phyloP scores from a whole-genome alignment of 1,140 invertebrate species.

The Drosophila bocqueti region DNA sequence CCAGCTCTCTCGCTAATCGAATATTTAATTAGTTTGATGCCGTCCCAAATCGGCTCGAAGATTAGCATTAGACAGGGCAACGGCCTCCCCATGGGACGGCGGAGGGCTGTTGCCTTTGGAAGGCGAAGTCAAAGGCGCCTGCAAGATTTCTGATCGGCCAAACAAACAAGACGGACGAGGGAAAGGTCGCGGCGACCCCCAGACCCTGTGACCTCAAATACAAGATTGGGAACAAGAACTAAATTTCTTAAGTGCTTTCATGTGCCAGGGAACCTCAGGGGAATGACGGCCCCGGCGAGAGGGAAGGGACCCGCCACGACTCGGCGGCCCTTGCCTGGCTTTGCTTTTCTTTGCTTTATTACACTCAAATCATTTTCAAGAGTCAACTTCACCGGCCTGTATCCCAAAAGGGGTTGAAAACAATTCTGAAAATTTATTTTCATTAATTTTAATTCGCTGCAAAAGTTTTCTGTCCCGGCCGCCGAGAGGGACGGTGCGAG shows the following conservation, averaged over 20 bases:
- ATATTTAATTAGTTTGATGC: constrained; percentile 81
- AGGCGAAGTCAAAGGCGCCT: constrained; percentile 37
- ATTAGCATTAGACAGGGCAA: constrained; percentile 44
- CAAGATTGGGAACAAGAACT: constrained; percentile 78
- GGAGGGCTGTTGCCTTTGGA: constrained; percentile 2
- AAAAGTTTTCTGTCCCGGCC: constrained; percentile 63
- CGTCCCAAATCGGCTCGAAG: constrained; percentile 62
- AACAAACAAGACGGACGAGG: constrained; percentile 37
- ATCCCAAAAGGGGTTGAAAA: constrained; percentile 68
- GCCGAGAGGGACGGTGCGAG: neutral
- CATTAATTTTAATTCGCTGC: constrained; percentile 81
- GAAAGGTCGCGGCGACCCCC: constrained; percentile 25
- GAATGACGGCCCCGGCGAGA: constrained; percentile 31
- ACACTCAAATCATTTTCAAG: constrained; percentile 76
- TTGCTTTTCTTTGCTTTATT: constrained; percentile 67
- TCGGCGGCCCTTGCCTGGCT: constrained; percentile 37
- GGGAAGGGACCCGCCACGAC: constrained; percentile 17
- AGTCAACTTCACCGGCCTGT: constrained; percentile 53
- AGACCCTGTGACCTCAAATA: constrained; percentile 66
- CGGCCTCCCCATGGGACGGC: constrained; percentile 4
- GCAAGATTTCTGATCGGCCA: constrained; percentile 55
- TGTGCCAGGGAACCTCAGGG: constrained; percentile 36
- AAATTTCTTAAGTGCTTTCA: constrained; percentile 80
- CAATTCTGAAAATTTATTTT: constrained; percentile 82
- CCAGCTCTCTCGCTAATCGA: constrained; percentile 56